Evolutionary conservation across 2,888 invertebrate species (phyloP).

Genomic region (Ctena decussata): DNA sequence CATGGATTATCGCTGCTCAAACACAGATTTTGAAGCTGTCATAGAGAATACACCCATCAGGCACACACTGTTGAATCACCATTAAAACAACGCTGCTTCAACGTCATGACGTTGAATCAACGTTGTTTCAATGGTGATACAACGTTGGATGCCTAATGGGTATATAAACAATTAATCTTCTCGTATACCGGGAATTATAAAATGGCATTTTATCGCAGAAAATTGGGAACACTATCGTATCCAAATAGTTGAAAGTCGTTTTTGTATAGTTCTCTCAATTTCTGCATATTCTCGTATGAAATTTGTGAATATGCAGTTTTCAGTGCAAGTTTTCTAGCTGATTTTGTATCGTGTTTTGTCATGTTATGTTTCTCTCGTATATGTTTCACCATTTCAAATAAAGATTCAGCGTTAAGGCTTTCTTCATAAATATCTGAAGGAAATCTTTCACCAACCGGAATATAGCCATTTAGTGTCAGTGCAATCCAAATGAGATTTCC

Average conservation of each 20-base stretch:
- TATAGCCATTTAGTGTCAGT: constrained; percentile 68
- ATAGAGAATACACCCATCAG: too few relatives aligned
- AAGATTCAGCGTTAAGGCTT: constrained; percentile 1
- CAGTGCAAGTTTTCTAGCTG: constrained; percentile 39
- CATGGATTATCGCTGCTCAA: too few relatives aligned
- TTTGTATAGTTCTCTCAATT: constrained; percentile 48
- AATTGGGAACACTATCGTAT: constrained; percentile 42
- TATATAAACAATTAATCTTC: too few relatives aligned
- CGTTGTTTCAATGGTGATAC: too few relatives aligned
- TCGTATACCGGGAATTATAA: too few relatives aligned
- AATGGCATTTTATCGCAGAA: constrained; percentile 7
- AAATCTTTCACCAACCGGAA: constrained; percentile 55
- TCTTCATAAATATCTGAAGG: neutral
- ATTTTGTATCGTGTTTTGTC: constrained; percentile 37
- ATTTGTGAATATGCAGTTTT: constrained; percentile 49
- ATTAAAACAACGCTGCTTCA: too few relatives aligned
- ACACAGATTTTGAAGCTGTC: too few relatives aligned
- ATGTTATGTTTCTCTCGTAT: constrained; percentile 24
- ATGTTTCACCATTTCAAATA: constrained; percentile 23
- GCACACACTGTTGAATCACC: too few relatives aligned
- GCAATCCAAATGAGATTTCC: constrained; percentile 66
- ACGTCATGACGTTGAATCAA: too few relatives aligned
- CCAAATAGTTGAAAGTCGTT: constrained; percentile 62
- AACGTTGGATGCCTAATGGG: too few relatives aligned
- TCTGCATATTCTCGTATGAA: constrained; percentile 28